Base-by-base conservation (phyloP, 2,888 invertebrate genomes). In the Andrena praecox region DNA sequence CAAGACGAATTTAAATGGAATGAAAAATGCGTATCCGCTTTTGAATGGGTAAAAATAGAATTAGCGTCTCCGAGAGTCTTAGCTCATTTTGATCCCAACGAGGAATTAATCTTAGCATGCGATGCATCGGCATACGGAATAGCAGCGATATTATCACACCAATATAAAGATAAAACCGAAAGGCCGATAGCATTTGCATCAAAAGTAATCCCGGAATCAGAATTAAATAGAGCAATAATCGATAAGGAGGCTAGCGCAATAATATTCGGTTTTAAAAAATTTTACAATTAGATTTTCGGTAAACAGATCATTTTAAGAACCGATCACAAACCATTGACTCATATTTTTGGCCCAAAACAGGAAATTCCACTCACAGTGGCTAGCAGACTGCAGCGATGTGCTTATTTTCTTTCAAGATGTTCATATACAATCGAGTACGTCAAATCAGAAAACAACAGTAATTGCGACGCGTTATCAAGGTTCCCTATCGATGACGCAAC, bases 1-100 rank as follows among this genome's bases (percentile, higher is more conserved):
- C 77, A 86, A 10, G 77, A 60, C 10, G 69, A 81, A 12, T 89
- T 85, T 35, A 42, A 64, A 2, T 93, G 93, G 91, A 76, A 73
- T 12, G 74, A 77, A 0, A 73, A 82, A 6, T 90, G 16, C 12
- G 31, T 33, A 12, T 2, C 2, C 1, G 73, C 73, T 4, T 80
- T 71, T 8, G 0, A 42, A 0, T 62, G 72, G 48, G 75, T 90
- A n/a, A 91, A 91, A 67, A 29, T 31, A n/a, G 75, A 62, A 8
- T 7, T 89, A 3, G 29, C 31, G 0, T 81, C 89, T 16, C 16
- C 59, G 0, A 50, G 68, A 8, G 63, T 87, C 0, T 72, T 88
- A 8, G 82, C 83, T 0, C 82, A 85, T 64, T 86, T 69, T 48
- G 74, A 85, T 8, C 84, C 77, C 7, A 56, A 33, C 0, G 42